These are phyloP conservation scores for Pseudotriccus pelzelni DNA, from an alignment of 2,797 vertebrate species.

Conservation along the genomic window DNA sequence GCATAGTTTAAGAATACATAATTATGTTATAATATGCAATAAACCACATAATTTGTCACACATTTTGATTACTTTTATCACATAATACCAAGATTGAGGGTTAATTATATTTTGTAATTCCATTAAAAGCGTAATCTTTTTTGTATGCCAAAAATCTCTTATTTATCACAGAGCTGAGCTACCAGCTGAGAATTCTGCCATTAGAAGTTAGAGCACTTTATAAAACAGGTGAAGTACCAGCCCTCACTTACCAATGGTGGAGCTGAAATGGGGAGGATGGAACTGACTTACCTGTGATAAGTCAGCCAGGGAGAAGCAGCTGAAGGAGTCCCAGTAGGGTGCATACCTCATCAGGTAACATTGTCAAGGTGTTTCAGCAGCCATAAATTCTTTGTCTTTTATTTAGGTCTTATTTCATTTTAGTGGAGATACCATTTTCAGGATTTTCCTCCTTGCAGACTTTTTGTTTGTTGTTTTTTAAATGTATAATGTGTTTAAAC, in stretches of 20 bases:
- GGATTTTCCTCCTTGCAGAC: not conserved
- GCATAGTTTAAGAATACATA: not conserved
- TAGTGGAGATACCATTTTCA: not conserved
- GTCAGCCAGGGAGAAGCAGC: not conserved
- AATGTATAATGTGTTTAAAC: not conserved
- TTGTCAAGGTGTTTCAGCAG: not conserved
- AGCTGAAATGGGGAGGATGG: not conserved
- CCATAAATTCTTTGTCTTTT: not conserved
- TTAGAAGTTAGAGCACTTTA: not conserved
- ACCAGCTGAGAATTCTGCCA: not conserved
- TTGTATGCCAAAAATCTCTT: not conserved
- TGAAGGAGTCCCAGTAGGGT: not conserved
- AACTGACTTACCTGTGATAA: not conserved
- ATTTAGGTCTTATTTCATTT: not conserved
- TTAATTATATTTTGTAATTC: not conserved
- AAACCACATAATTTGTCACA: not conserved
- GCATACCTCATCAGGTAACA: not conserved
- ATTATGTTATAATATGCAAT: not conserved
- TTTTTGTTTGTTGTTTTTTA: not conserved
- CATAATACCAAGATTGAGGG: not conserved
- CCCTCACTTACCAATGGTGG: not conserved
- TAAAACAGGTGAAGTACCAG: not conserved
- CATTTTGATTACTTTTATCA: not conserved
- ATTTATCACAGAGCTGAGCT: not conserved
- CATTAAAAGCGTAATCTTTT: not conserved